These are phyloP conservation scores for Sus cebifrons DNA, from an alignment of 2,797 vertebrate genomes.

Conservation along the genomic window DNA sequence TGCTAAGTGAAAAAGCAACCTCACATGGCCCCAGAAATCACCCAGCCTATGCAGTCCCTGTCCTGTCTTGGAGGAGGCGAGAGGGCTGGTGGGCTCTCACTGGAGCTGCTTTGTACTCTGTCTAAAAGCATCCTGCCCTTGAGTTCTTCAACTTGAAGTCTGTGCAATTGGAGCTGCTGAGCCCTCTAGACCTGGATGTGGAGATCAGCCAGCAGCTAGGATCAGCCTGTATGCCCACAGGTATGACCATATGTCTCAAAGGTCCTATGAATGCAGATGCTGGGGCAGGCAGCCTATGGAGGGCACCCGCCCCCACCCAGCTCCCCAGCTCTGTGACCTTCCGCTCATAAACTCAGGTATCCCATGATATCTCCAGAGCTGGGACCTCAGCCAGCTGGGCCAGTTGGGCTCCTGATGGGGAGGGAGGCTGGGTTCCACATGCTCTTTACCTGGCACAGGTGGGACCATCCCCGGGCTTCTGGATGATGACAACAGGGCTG, in stretches of 20 bases:
- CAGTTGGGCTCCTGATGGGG: neutral
- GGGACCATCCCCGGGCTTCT: constrained; percentile 90
- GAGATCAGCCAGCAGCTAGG: neutral
- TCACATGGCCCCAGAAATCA: neutral
- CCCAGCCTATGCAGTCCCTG: neutral
- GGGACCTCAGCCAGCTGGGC: neutral
- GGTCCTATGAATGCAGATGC: neutral
- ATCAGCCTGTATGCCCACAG: neutral
- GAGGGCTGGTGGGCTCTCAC: neutral
- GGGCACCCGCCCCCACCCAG: too few relatives aligned
- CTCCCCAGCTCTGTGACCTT: neutral
- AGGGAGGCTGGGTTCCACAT: neutral
- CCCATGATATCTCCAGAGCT: neutral
- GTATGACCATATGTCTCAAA: neutral
- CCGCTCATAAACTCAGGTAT: neutral
- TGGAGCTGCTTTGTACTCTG: neutral
- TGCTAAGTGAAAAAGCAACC: neutral
- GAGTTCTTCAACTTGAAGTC: neutral
- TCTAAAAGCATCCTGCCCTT: neutral
- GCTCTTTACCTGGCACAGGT: constrained; percentile 76
- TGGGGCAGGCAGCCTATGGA: neutral
- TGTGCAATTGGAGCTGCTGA: neutral
- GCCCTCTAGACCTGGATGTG: neutral
- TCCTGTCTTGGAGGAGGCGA: neutral
- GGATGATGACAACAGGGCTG: constrained; percentile 88